Base-by-base conservation (phyloP, 2,797 vertebrate genomes). In the Propithecus deckenii region DNA sequence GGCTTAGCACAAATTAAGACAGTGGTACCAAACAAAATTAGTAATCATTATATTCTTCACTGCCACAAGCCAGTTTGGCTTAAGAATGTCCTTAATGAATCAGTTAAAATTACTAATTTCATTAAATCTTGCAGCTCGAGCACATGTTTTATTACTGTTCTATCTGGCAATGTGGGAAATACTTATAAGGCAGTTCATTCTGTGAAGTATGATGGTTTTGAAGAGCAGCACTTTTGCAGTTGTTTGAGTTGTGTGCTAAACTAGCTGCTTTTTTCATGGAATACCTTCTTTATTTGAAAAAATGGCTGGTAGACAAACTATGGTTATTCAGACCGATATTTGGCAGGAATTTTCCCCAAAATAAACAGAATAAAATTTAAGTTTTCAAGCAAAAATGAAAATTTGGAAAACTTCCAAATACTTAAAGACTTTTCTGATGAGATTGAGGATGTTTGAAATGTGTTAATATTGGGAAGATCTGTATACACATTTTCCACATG, bases 101-200 rank as follows among this genome's bases (percentile, higher is more conserved):
- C 69, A 80, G 30, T 86, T 76, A 38, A 81, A 86, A 76, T 75
- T 30, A 86, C 90, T 92, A 59, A 83, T 94, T 91, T 88, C 38
- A 48, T 71, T 91, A 35, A 55, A 17, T 48, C 35, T 78, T 85
- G 32, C 6, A 65, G 8, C 20, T 76, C 46, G 46, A 78, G 35
- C 38, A 12, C 59, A 15, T 67, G 25, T 69, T 78, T 63, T 85
- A 52, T 65, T 63, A 48, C 65, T 74, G 48, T 13, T 87, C 87
- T 78, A 28, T 83, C 22, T 52, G 52, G 30, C 9, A 41, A 5
- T 11, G 15, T 93, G 25, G 15, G 43, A 74, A 74, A 55, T 80
- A 48, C 48, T 65, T 38, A 10, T 55, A 18, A 87, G 18, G 46
- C 20, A n/a, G 6, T 57, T 72, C 57, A 11, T 74, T 50, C 71